Conservation (phyloP, 2,888 invertebrate genomes). For the Andrena minutula region DNA sequence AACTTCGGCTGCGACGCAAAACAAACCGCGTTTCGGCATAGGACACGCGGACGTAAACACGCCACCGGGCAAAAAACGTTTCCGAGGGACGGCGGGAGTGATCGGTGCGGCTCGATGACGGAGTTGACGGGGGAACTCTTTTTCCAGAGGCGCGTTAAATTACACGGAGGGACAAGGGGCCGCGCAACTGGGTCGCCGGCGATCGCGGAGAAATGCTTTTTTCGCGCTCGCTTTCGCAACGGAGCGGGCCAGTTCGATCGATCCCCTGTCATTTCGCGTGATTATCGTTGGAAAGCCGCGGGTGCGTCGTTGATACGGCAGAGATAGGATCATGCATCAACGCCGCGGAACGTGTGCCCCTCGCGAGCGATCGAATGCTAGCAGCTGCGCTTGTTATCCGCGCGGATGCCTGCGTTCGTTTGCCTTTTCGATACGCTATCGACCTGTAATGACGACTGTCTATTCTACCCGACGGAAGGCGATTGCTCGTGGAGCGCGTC, state of each 20-base stretch:
- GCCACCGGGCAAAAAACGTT: neutral
- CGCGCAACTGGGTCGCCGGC: slow-evolving; percentile 40
- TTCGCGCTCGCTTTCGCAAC: slow-evolving; percentile 45
- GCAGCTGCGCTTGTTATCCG: slow-evolving; percentile 40
- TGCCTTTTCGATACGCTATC: slow-evolving; percentile 28
- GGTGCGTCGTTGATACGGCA: slow-evolving; percentile 17
- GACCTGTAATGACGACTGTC: slow-evolving; percentile 18
- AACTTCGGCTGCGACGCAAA: slow-evolving; percentile 8
- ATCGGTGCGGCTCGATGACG: slow-evolving; percentile 7
- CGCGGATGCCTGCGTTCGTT: slow-evolving; percentile 39
- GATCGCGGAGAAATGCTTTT: slow-evolving; percentile 43
- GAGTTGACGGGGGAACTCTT: neutral
- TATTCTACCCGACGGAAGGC: neutral
- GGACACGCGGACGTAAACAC: slow-evolving; percentile 21
- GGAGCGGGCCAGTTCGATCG: neutral
- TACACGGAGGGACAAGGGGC: neutral
- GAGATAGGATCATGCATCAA: slow-evolving; percentile 42
- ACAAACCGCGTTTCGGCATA: neutral
- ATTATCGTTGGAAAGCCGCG: slow-evolving; percentile 53
- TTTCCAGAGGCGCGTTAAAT: slow-evolving; percentile 9
- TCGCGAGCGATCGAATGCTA: slow-evolving; percentile 33
- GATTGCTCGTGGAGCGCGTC: neutral
- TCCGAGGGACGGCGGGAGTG: neutral
- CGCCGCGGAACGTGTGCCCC: slow-evolving; percentile 19
- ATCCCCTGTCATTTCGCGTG: slow-evolving; percentile 57